Base-by-base conservation (phyloP, 2,888 invertebrate species). In the Eupithecia subfuscata region DNA sequence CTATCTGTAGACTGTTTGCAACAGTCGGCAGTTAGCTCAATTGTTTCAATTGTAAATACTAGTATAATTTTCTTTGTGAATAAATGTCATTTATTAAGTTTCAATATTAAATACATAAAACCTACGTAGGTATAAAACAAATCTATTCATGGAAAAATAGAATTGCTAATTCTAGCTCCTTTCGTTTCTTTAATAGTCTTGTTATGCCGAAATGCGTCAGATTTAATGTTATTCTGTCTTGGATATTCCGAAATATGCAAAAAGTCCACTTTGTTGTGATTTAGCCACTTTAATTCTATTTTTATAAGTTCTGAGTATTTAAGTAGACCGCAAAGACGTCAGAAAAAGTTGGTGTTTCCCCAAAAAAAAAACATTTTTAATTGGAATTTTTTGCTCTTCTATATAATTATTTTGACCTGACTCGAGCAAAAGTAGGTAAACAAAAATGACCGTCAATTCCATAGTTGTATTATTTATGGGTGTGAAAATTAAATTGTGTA, bases 261-360 rank as follows among this genome's bases (percentile, higher is more conserved):
- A 64, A 64, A 34, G 25, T 25, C 25, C 60, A 60, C 22, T 60
- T 60, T 22, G 22, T 56, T 56, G 9, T 22, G 22, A 11, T 25
- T 60, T 60, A 14, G 14, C 2, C 12, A 25, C 12, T 34, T 34
- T 3, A 34, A 2, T 34, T 2, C 30, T 64, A 64, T 64, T 22
- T 34, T 64, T 18, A 34, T 18, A 64, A 18, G 34, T 34, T 64
- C 64, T 34, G 12, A 64, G 16, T 34, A 34, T 64, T 30, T 0
- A 14, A 4, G 8, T 64, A 22, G 18, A 34, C 34, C 34, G 18
- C 64, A 64, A 34, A 64, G 64, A 64, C 64, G 64, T 64, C 64
- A 64, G 34, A 64, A 34, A 64, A 64, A 64, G 30, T 34, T 64
- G 34, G 52, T 56, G 22, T 56, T 56, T 22, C 52, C 52, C 52